Evolutionary conservation across 1,140 invertebrate species (phyloP).

Genomic region (Pseudoatta argentina): DNA sequence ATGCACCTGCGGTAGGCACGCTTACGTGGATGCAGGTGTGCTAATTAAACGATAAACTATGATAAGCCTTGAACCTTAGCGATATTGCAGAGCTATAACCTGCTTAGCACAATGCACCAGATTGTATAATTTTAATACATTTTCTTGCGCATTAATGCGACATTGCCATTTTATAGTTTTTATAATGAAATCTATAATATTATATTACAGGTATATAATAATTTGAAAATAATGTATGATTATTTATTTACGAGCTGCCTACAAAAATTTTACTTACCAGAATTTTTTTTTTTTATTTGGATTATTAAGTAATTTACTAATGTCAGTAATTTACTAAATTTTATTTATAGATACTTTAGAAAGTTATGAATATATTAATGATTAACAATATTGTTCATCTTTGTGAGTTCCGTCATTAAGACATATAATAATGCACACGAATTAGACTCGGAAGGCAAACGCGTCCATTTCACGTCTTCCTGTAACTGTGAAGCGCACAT

Average conservation of each 20-base stretch:
- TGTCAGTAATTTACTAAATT: neutral
- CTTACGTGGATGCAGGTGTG: constrained; percentile 47
- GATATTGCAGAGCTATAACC: constrained; percentile 12
- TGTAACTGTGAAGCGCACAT: neutral
- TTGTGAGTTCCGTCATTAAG: neutral
- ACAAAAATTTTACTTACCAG: neutral
- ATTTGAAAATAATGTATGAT: neutral
- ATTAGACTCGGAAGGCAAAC: neutral
- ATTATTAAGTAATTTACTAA: neutral
- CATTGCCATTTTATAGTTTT: neutral
- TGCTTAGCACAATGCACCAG: neutral
- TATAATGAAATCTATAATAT: neutral
- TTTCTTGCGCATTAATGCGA: neutral
- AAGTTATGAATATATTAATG: neutral
- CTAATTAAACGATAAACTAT: constrained; percentile 61
- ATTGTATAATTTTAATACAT: constrained; percentile 6
- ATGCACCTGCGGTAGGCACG: constrained; percentile 48
- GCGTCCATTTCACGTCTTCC: neutral
- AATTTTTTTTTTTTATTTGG: neutral
- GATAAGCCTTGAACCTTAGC: constrained; percentile 33
- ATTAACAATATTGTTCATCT: neutral
- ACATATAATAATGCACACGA: neutral
- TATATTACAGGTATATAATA: neutral
- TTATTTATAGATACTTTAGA: neutral
- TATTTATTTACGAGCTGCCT: neutral